Base-by-base conservation (phyloP, 2,888 invertebrate species). In the Hyposoter didymator region DNA sequence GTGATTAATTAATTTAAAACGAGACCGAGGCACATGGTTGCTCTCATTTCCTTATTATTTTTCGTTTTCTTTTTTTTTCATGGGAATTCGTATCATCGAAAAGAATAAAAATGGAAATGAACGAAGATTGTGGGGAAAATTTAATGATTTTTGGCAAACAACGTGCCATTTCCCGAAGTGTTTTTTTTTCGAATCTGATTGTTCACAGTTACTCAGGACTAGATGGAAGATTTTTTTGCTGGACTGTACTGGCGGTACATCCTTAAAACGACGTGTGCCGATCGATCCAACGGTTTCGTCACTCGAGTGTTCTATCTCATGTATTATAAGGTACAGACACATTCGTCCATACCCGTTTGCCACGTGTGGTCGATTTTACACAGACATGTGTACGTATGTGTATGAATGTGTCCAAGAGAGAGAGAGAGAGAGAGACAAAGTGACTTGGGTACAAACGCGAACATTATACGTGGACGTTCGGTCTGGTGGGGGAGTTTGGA, bases 281-380 rank as follows among this genome's bases (percentile, higher is more conserved):
- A 84, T 84, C 84, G 83, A 85, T 85, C 75, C 72, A 59, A 59
- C 43, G 73, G 84, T 79, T 83, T 83, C 83, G 80, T 83, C 82
- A 80, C 45, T 76, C 59, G 32, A 32, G 14, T 45, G 22, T 69
- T 69, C 59, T 59, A 10, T 72, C 69, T 73, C 80, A 52, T 73
- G 66, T 35, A 73, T 66, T 73, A 73, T 80, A 73, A 52, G 47
- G 62, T 28, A 32, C 72, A 64, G 64, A 80, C 55, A 59, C 59
- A 64, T 35, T 47, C 49, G 35, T 49, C 43, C 69, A 35, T 43
- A 14, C 47, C 45, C 59, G n/a, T 59, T 22, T 62, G 62, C 47
- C 59, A 78, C 78, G 55, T 47, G 62, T 67, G 49, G 76, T 66
- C 76, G 66, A 76, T 76, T 76, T 52, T 22, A 22, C 28, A 39